phyloP scores from a whole-genome alignment of 53 echinoderm and acorn worm genomes.

The Arbacia lixula region DNA sequence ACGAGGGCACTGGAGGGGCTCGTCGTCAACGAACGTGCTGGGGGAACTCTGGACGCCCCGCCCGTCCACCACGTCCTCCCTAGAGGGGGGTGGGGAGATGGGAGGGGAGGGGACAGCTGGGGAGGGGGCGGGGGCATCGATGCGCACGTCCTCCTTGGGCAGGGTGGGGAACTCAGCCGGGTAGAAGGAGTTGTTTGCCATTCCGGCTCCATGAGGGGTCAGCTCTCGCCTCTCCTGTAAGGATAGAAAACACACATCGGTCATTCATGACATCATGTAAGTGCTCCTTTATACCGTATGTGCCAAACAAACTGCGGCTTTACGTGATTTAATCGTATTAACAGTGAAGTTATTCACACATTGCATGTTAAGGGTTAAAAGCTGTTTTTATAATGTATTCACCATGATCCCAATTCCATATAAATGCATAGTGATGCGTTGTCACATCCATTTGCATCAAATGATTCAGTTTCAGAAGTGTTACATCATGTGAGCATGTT shows the following conservation, averaged over 20 bases:
- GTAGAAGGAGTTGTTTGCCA: not conserved
- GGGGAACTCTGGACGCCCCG: not conserved
- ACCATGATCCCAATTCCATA: no score
- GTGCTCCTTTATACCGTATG: no score
- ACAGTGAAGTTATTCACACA: no score
- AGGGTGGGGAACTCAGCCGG: conserved; percentile 35
- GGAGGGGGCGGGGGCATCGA: conserved; percentile 4
- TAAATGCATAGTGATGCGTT: no score
- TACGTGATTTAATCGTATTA: no score
- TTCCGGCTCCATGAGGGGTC: conserved; percentile 21
- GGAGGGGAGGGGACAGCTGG: not conserved
- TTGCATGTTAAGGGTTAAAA: no score
- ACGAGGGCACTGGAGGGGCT: conserved; percentile 74
- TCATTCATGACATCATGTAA: no score
- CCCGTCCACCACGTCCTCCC: not conserved
- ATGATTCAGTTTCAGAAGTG: no score
- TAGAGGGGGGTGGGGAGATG: conserved; percentile 32
- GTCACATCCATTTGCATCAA: no score
- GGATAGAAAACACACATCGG: not conserved
- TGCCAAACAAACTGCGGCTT: no score
- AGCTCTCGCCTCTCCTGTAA: conserved; percentile 28
- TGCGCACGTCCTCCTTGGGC: conserved; percentile 8
- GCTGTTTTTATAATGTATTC: no score
- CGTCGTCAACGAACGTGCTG: conserved; percentile 3
- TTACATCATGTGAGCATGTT: no score